Evolutionary conservation across 2,888 invertebrate species (phyloP).

Genomic region (Agrochola lota): DNA sequence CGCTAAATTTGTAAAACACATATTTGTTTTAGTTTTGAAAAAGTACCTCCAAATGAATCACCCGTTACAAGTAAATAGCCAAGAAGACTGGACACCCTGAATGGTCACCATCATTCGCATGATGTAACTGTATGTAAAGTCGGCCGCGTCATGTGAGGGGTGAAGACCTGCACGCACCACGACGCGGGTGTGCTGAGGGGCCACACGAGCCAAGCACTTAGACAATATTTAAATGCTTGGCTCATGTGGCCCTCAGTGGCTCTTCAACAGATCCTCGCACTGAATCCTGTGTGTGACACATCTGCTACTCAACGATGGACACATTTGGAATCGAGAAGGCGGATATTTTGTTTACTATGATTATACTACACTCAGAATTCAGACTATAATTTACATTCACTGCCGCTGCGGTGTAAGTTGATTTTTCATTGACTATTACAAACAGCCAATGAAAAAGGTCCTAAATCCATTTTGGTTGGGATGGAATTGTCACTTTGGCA

Average conservation of each 20-base stretch:
- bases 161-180: not conserved
- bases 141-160: constrained; percentile 34
- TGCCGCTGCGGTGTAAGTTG: not conserved
- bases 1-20: too few species aligned
- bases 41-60: too few species aligned
- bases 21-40: too few species aligned
- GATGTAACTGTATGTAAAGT: not conserved
- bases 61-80: too few species aligned
- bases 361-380: not conserved
- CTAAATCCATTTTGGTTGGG: not conserved
- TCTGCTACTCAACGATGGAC: not conserved
- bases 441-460: too few species aligned
- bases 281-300: not conserved
- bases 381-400: not conserved
- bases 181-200: not conserved
- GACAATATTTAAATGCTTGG: not conserved
- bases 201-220: too few species aligned
- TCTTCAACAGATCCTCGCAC: not conserved
- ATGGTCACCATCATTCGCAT: constrained; percentile 10
- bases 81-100: not conserved
- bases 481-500: not conserved
- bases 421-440: not conserved
- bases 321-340: not conserved
- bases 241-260: not conserved
- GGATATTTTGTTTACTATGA: not conserved